Evolutionary conservation across 2,797 vertebrate species (phyloP).

Genomic region (Synaphobranchus kaupii): DNA sequence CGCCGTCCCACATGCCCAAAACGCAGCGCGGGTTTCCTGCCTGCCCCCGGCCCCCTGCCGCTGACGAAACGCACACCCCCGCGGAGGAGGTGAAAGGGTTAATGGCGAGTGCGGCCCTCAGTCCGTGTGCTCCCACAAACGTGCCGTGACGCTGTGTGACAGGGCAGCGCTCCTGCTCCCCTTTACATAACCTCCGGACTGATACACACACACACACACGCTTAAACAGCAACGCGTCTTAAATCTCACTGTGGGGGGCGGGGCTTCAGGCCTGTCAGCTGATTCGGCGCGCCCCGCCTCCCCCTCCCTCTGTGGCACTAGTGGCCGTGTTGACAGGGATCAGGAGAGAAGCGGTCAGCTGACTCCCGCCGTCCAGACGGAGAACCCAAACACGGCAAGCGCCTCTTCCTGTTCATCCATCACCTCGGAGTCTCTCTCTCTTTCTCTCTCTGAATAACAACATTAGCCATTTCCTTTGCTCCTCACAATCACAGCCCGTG

Average conservation of each 20-base stretch:
- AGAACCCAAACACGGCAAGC: neutral
- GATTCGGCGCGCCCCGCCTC: neutral
- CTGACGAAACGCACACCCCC: neutral
- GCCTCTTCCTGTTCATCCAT: neutral
- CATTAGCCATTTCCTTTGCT: neutral
- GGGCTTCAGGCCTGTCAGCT: slow-evolving; percentile 44
- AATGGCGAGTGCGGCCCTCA: neutral
- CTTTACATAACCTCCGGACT: slow-evolving; percentile 73
- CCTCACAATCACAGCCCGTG: neutral
- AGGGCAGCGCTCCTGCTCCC: slow-evolving; percentile 60
- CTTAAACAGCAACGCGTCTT: slow-evolving; percentile 31
- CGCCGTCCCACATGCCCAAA: slow-evolving; percentile 76
- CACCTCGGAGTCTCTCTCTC: neutral
- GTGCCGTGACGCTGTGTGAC: neutral
- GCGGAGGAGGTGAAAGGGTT: neutral
- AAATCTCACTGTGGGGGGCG: slow-evolving; percentile 50
- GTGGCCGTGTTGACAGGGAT: neutral
- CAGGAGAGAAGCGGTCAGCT: neutral
- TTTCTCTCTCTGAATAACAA: neutral
- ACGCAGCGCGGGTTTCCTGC: slow-evolving; percentile 34
- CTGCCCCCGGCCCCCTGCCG: neutral
- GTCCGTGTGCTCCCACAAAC: neutral
- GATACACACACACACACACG: slow-evolving; percentile 46
- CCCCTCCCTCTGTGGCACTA: neutral
- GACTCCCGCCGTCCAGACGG: neutral